Evolutionary conservation across 37 sponge, comb jelly and placozoan species (phyloP).

Genomic region (Corticium candelabrum): DNA sequence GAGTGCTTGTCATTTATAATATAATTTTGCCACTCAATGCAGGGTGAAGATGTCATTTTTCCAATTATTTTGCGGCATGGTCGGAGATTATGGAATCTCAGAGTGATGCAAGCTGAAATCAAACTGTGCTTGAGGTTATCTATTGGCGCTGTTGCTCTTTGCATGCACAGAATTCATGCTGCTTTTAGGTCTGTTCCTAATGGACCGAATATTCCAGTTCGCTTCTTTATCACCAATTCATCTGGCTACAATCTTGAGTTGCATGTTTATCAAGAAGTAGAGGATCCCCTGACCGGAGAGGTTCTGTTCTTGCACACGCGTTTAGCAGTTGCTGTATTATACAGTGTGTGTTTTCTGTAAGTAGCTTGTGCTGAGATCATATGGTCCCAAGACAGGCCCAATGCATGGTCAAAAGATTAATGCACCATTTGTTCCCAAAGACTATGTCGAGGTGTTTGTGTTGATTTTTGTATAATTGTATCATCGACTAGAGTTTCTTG

Average conservation of each 20-base stretch:
- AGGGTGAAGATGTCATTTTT: constrained; percentile 14
- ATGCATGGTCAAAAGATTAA: constrained; percentile 78
- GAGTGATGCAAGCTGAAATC: constrained; percentile 94
- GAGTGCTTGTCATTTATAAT: neutral
- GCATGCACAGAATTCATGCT: neutral
- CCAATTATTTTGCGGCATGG: constrained; percentile 41
- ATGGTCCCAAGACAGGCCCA: constrained; percentile 46
- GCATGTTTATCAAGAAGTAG: constrained; percentile 81
- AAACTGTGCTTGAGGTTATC: constrained; percentile 65
- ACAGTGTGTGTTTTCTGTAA: too few species aligned
- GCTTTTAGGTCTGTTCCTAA: too few species aligned
- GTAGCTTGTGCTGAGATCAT: constrained; percentile 10
- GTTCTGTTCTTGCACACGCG: too few species aligned
- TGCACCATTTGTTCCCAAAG: constrained; percentile 85
- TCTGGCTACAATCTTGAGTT: constrained; percentile 58
- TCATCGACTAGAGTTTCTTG: neutral
- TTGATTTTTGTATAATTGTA: neutral
- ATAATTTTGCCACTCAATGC: neutral
- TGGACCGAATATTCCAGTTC: constrained; percentile 21
- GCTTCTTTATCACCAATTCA: constrained; percentile 84
- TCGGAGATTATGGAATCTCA: constrained; percentile 59
- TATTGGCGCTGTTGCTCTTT: neutral
- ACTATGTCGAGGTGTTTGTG: constrained; percentile 59
- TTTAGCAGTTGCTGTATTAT: too few species aligned
- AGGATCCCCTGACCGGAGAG: constrained; percentile 74